Base-by-base conservation (phyloP, 2,113 vertebrate species). In the Murina feae region DNA sequence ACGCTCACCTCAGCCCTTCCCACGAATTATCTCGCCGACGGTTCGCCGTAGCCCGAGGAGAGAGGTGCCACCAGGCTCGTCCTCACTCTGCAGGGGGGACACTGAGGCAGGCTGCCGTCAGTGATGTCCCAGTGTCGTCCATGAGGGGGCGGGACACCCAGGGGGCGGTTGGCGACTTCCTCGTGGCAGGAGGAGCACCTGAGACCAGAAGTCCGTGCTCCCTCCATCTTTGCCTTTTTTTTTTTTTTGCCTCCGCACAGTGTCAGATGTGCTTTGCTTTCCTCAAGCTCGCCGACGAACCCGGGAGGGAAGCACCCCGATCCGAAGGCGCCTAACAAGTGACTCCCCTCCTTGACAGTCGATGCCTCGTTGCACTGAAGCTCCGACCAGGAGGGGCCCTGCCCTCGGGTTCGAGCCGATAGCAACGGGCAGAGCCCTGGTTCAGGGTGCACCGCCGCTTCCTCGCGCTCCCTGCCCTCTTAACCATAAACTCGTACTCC, bases 71-170 rank as follows among this genome's bases (percentile, higher is more conserved):
- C 6, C 0, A 30, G 88, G 0, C 8, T 4, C 0, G 63, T 44
- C 49, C 69, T 76, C 35, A 1, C n/a, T 0, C 25, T 21, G 25
- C 72, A 83, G 49, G 3, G 0, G 74, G 86, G 86, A 95, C 90
- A 92, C 86, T 3, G 93, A 96, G 97, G 91, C 86, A 83, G 16
- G 0, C 20, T 39, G 28, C 8, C 5, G 35, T 13, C 35, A 30
- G 9, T 0, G 1, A 8, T 0, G 2, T 12, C 20, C 30, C 0
- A 49, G 39, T 14, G 37, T 6, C 3, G 16, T 72, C n/a, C 23
- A 0, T 11, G 17, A 14, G 75, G 16, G 4, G 11, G 32, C 4
- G 3, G 42, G 42, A 49, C 2, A 14, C 39, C 14, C 20, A 0
- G 55, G 17, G 58, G n/a, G 14, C 18, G 35, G 8, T 6, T 18